Conservation (phyloP, 2,888 invertebrate species). For the Chrysopilus asiliformis region DNA sequence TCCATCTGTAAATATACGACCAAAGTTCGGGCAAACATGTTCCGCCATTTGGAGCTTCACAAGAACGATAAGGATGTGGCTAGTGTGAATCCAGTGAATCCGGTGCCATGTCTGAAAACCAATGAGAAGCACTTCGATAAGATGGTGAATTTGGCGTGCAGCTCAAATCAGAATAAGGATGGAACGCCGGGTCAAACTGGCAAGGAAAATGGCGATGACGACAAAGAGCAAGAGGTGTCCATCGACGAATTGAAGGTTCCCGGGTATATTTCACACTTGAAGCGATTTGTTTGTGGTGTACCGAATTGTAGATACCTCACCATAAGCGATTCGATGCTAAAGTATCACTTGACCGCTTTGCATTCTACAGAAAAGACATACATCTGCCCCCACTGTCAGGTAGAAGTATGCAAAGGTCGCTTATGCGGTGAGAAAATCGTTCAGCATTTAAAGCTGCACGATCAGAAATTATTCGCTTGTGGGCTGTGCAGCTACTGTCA, state of each 20-base stretch:
- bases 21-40: constrained; percentile 57
- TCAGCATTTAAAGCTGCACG: constrained; percentile 64
- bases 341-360: constrained; percentile 56
- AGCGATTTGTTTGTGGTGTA: constrained; percentile 59
- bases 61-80: constrained; percentile 45
- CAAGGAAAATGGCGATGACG: too few relatives aligned
- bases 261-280: constrained; percentile 39
- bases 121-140: constrained; percentile 72
- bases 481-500: constrained; percentile 53
- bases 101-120: constrained; percentile 63
- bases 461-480: constrained; percentile 57
- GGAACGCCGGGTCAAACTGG: constrained; percentile 17
- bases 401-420: constrained; percentile 39
- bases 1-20: constrained; percentile 53
- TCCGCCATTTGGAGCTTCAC: constrained; percentile 56
- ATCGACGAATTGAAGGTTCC: constrained; percentile 25
- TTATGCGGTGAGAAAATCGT: constrained; percentile 46
- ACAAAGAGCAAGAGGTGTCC: constrained; percentile 17
- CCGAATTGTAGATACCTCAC: constrained; percentile 56
- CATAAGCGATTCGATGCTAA: constrained; percentile 55
- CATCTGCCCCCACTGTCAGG: constrained; percentile 60
- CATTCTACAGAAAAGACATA: constrained; percentile 48
- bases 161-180: constrained; percentile 36
- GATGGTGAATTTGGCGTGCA: constrained; percentile 73
- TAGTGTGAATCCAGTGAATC: constrained; percentile 60